Evolutionary conservation across 64 coral and sea anemone genomes (phyloP).

Genomic region (Stichodactyla helianthus): DNA sequence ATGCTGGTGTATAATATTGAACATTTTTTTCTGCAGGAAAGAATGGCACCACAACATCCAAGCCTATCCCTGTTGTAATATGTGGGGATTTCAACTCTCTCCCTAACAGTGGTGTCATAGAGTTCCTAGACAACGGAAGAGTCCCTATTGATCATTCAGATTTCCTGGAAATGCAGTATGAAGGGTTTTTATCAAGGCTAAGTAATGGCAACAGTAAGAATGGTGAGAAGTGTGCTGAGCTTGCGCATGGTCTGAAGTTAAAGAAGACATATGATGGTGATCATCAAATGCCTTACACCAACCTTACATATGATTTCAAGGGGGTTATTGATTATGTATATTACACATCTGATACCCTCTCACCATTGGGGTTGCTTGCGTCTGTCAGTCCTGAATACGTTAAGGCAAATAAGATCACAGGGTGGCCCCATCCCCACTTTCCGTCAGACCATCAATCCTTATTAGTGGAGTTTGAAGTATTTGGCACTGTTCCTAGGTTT

Average conservation of each 20-base stretch:
- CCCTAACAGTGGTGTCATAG: constrained; percentile 83
- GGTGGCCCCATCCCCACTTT: constrained; percentile 98
- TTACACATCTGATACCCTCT: constrained; percentile 77
- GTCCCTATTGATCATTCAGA: constrained; percentile 83
- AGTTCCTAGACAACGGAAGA: constrained; percentile 94
- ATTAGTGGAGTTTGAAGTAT: constrained; percentile 96
- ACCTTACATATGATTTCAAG: constrained; percentile 87
- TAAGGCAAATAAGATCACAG: constrained; percentile 88
- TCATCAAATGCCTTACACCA: constrained; percentile 61
- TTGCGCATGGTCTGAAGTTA: constrained; percentile 82
- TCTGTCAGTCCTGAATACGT: constrained; percentile 80
- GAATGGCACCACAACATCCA: constrained; percentile 85
- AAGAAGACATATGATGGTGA: constrained; percentile 83
- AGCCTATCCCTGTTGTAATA: constrained; percentile 80
- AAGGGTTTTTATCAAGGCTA: constrained; percentile 82
- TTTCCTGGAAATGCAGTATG: constrained; percentile 90
- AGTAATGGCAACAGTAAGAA: constrained; percentile 78
- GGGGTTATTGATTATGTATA: constrained; percentile 99
- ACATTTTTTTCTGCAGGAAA: constrained; percentile 54
- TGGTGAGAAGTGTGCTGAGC: constrained; percentile 69
- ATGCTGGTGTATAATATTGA: too few relatives aligned
- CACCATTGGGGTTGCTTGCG: constrained; percentile 67
- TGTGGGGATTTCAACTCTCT: constrained; percentile 96
- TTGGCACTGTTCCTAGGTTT: constrained; percentile 39
- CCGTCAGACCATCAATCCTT: constrained; percentile 95